phyloP scores from a whole-genome alignment of 2,113 vertebrate species.

The Gallinago media region DNA sequence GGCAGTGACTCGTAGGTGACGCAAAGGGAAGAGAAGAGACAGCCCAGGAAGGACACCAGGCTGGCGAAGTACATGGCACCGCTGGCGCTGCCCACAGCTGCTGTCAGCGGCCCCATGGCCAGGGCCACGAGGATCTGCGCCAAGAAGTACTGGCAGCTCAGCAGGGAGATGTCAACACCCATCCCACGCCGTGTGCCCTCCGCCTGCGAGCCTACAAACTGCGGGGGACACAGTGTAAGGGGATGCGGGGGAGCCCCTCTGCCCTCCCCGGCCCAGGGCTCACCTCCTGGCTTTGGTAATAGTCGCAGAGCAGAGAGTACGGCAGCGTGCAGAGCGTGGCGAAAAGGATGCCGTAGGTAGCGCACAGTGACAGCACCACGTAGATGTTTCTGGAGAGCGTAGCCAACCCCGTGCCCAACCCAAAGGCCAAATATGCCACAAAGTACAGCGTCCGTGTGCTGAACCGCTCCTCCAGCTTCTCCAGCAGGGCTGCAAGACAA shows the following conservation, averaged over 20 bases:
- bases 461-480: constrained; percentile 94
- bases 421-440: constrained; percentile 93
- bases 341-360: constrained; percentile 93
- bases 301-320: constrained; percentile 97
- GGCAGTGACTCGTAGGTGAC: constrained; percentile 91
- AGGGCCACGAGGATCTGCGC: constrained; percentile 95
- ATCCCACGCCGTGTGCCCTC: constrained; percentile 90
- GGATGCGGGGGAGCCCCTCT: not conserved
- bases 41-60: constrained; percentile 93
- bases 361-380: constrained; percentile 90
- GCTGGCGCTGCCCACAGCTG: constrained; percentile 92
- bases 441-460: constrained; percentile 94
- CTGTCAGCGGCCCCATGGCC: constrained; percentile 93
- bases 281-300: constrained; percentile 96
- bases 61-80: constrained; percentile 98
- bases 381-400: constrained; percentile 93
- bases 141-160: constrained; percentile 98
- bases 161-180: constrained; percentile 96
- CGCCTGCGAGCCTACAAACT: constrained; percentile 89
- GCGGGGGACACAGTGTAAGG: not conserved
- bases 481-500: constrained; percentile 84
- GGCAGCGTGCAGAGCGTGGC: constrained; percentile 97
- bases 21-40: constrained; percentile 93
- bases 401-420: constrained; percentile 92
- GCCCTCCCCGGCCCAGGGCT: not conserved